Percentiles rank a stretch among this genome's conserved stretches.
These are phyloP conservation scores for Crotalus tigris DNA, from an alignment of 2,113 vertebrate species.

Conservation along the genomic window DNA sequence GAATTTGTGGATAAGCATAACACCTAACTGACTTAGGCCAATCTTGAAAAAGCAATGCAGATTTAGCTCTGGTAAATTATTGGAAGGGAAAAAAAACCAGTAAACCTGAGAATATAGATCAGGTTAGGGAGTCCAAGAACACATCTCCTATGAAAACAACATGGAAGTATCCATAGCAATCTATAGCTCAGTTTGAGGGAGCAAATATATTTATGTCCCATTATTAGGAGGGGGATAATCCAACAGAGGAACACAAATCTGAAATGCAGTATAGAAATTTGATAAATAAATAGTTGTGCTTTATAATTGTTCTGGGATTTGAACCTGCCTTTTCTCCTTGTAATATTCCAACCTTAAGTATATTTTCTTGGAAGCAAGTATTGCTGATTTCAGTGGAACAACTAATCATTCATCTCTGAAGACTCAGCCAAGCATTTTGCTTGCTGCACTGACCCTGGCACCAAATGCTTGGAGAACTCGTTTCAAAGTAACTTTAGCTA, in stretches of 20 bases:
- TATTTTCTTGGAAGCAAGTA: not conserved
- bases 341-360: not conserved
- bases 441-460: conserved; percentile 2
- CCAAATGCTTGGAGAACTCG: not conserved
- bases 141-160: not conserved
- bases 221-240: not conserved
- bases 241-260: not conserved
- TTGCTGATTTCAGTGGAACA: conserved; percentile 16
- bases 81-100: not conserved
- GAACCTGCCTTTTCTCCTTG: not conserved
- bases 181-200: not conserved
- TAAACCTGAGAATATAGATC: not conserved
- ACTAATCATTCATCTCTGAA: not conserved
- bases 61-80: not conserved
- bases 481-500: conserved; percentile 11
- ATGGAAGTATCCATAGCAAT: not conserved
- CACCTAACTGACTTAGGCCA: not conserved
- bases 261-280: not conserved
- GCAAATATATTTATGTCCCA: not conserved
- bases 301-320: not conserved
- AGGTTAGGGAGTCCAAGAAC: not conserved
- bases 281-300: not conserved
- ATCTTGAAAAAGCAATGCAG: not conserved
- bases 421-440: not conserved
- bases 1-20: not conserved